Conservation (phyloP, 1,140 invertebrate species). For the Lordiphosa clarofinis region DNA sequence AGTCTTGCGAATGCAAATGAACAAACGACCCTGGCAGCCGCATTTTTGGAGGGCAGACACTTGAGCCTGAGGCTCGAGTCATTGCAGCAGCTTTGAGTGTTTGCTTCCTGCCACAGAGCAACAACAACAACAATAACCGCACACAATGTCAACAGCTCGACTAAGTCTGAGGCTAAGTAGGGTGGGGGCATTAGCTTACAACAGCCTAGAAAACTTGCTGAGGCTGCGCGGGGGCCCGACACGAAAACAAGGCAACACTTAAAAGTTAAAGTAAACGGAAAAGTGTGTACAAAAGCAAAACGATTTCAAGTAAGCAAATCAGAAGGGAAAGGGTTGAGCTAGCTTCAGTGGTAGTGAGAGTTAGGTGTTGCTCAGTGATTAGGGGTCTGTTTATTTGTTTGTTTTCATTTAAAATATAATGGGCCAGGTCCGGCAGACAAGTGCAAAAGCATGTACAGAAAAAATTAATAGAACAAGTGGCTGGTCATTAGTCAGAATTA, state of each 20-base stretch:
- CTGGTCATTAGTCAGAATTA: too few species aligned
- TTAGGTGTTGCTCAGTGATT: too few species aligned
- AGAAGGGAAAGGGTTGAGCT: not conserved
- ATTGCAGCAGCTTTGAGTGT: constrained; percentile 50
- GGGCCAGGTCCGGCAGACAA: too few species aligned
- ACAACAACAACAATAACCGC: constrained; percentile 36
- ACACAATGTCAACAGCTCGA: constrained; percentile 63
- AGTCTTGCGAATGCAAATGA: constrained; percentile 68
- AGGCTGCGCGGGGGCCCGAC: not conserved
- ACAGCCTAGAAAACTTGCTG: constrained; percentile 16
- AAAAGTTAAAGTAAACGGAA: constrained; percentile 71
- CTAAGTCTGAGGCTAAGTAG: constrained; percentile 48
- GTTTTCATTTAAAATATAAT: too few species aligned
- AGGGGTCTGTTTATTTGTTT: too few species aligned
- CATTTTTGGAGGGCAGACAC: constrained; percentile 45
- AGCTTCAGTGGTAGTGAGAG: too few species aligned
- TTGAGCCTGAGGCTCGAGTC: constrained; percentile 33
- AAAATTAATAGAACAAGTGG: too few species aligned
- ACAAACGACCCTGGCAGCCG: constrained; percentile 68
- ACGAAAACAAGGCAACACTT: constrained; percentile 71
- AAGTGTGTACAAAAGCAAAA: constrained; percentile 23
- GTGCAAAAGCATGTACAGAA: too few species aligned
- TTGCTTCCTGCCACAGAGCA: constrained; percentile 68
- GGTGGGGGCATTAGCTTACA: constrained; percentile 32
- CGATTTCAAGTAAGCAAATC: constrained; percentile 26